Conservation (phyloP, 2,113 vertebrate species). For the Tylochromis polylepis region DNA sequence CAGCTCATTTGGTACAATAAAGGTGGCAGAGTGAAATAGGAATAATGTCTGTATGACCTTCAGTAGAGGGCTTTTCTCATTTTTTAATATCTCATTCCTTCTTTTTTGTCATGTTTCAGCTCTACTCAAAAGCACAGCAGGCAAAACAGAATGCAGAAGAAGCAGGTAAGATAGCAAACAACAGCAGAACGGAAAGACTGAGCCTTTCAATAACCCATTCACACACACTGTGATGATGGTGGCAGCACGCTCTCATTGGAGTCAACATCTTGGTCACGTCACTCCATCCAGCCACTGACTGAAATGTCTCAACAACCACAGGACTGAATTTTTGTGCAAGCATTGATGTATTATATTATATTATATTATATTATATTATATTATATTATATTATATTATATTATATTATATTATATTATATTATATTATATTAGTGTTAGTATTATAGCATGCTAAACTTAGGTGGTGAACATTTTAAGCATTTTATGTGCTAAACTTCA, state of each 20-base stretch:
- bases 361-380: too few relatives aligned
- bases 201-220: neutral
- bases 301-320: neutral
- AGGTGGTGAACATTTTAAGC: too few relatives aligned
- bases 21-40: neutral
- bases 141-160: conserved; percentile 86
- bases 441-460: too few relatives aligned
- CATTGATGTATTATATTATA: too few relatives aligned
- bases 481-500: neutral
- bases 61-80: neutral
- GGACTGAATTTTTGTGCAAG: too few relatives aligned
- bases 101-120: conserved; percentile 62
- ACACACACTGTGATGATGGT: neutral
- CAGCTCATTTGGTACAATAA: neutral
- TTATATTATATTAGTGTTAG: too few relatives aligned
- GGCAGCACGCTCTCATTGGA: neutral
- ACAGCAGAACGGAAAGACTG: too few relatives aligned
- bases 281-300: neutral
- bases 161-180: conserved; percentile 76
- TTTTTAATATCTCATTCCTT: neutral
- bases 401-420: too few relatives aligned
- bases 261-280: neutral
- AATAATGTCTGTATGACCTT: neutral
- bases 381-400: too few relatives aligned
- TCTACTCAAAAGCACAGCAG: conserved; percentile 85